Evolutionary conservation across 1,140 invertebrate species (phyloP).

Genomic region (Lepidurus packardi): DNA sequence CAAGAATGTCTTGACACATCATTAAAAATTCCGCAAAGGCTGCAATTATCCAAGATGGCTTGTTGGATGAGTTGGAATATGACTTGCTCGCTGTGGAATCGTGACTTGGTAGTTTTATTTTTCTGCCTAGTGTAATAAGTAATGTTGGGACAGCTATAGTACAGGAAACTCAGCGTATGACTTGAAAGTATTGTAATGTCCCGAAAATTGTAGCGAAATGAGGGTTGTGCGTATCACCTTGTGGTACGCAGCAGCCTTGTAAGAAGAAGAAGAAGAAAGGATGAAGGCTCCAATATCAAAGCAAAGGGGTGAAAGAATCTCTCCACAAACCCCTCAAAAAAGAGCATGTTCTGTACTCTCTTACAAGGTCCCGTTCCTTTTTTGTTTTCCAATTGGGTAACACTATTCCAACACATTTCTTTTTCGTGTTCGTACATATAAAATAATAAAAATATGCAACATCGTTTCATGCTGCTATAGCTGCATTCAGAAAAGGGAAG

Average conservation of each 20-base stretch:
- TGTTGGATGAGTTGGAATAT: background rate
- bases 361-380: background rate
- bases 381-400: background rate
- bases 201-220: background rate
- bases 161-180: background rate
- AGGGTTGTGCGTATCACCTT: background rate
- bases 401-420: background rate
- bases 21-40: constrained; percentile 1
- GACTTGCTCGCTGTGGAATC: background rate
- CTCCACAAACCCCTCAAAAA: background rate
- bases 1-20: constrained; percentile 1
- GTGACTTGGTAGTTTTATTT: constrained; percentile 12
- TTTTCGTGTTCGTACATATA: constrained; percentile 5
- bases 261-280: background rate
- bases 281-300: background rate
- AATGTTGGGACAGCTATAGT: background rate
- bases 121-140: background rate
- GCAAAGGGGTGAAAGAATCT: background rate
- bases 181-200: background rate
- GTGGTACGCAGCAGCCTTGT: background rate
- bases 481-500: constrained; percentile 17
- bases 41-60: constrained; percentile 15
- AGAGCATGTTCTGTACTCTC: background rate
- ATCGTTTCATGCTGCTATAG: constrained; percentile 9
- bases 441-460: constrained; percentile 17